Evolutionary conservation across 1,140 invertebrate species (phyloP).

Genomic region (Anoplolepis gracilipes): DNA sequence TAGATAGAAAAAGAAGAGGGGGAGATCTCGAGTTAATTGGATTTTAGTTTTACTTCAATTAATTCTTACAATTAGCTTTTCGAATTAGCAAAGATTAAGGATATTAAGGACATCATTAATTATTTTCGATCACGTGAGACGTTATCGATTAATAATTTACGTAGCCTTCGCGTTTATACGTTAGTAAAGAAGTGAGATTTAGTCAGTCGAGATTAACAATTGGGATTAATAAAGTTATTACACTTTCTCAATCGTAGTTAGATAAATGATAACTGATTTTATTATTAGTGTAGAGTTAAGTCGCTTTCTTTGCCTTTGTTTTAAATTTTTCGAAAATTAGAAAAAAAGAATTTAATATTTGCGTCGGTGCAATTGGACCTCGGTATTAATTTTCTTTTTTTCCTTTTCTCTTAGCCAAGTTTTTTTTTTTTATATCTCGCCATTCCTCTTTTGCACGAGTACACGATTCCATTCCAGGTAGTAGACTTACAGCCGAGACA

Average conservation of each 20-base stretch:
- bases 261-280: not conserved
- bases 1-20: not conserved
- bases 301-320: not conserved
- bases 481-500: constrained; percentile 23
- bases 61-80: too few species aligned
- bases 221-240: not conserved
- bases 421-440: constrained; percentile 28
- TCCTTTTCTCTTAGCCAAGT: not conserved
- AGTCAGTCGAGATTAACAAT: not conserved
- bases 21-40: not conserved
- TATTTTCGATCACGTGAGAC: not conserved
- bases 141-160: not conserved
- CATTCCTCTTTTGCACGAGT: constrained; percentile 26
- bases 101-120: not conserved
- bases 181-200: not conserved
- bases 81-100: too few species aligned
- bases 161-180: not conserved
- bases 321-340: not conserved
- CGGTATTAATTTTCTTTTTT: not conserved
- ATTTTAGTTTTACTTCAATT: too few species aligned
- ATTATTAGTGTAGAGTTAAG: constrained; percentile 1
- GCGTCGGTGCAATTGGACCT: constrained; percentile 22
- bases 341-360: not conserved
- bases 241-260: not conserved
- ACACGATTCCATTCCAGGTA: constrained; percentile 28